Evolutionary conservation across 2,797 vertebrate genomes (phyloP), one percentile per base, ranked within the genome.

Genomic region (Remorina albescens): DNA sequence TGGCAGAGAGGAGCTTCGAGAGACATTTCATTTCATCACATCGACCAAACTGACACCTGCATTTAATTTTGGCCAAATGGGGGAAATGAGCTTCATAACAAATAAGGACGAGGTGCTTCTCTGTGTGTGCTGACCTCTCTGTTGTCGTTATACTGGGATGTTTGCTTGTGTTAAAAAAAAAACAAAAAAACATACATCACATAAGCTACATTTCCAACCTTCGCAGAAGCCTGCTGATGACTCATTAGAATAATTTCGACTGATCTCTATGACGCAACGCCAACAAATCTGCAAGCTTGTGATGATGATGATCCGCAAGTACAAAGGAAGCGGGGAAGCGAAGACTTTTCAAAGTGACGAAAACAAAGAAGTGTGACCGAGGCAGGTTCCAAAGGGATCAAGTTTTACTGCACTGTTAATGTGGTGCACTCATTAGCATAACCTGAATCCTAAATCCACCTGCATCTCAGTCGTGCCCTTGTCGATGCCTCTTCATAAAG

Each of bases 391-490:
- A 18, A 21, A 39, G 58, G 36, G 36, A 56, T 68, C 51, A 36
- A 11, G 28, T 21, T 55, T 26, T 41, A 21, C 63, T 39, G 56
- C 32, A 23, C 30, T 11, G 26, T 36, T 44, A n/a, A 61, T 44
- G 26, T 6, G 50, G 21, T 36, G 28, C 21, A 25, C 30, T 54
- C 50, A 30, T 44, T 57, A 63, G 44, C 28, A 64, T 58, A 37
- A 69, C 51, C 59, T 57, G 36, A 44, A 76, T 63, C 56, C 32
- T 56, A 62, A 32, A 67, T 42, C 0, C 6, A 10, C 30, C 37
- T 46, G n/a, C 12, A 19, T 30, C 53, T 37, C 28, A 5, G 57
- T n/a, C 15, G n/a, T n/a, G n/a, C n/a, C n/a, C n/a, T n/a, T n/a
- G n/a, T n/a, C n/a, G n/a, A n/a, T n/a, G n/a, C n/a, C n/a, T 11